Conservation (phyloP, 2,888 invertebrate species). For the Hesperia comma region DNA sequence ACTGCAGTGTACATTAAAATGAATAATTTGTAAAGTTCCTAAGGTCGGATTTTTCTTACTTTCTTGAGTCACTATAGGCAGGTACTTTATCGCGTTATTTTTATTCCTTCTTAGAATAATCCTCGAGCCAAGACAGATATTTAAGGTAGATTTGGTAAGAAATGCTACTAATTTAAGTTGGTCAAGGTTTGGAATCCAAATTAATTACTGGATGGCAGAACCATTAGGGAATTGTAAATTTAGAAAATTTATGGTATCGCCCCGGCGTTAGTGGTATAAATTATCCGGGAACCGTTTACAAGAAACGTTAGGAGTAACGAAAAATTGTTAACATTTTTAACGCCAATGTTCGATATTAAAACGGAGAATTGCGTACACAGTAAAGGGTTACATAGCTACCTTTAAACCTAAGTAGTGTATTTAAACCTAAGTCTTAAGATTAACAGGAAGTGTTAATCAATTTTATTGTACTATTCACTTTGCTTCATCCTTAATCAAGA, state of each 20-base stretch:
- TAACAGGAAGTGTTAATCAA: too few species aligned
- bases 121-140: not conserved
- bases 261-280: not conserved
- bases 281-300: constrained; percentile 4
- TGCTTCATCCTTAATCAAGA: too few species aligned
- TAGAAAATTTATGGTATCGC: constrained; percentile 5
- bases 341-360: not conserved
- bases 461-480: constrained; percentile 53
- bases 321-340: not conserved
- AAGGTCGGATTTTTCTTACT: too few species aligned
- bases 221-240: constrained; percentile 6
- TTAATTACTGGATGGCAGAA: constrained; percentile 8
- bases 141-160: constrained; percentile 3
- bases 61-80: too few species aligned
- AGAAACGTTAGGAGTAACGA: not conserved
- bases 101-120: not conserved
- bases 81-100: too few species aligned
- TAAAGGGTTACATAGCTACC: too few species aligned
- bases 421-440: too few species aligned
- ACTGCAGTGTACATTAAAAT: too few species aligned
- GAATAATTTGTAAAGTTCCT: too few species aligned
- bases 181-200: constrained; percentile 2
- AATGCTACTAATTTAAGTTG: constrained; percentile 14
- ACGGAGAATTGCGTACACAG: not conserved
- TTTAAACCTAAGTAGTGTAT: too few species aligned